Percentiles rank a stretch among this genome's conserved stretches.
These are phyloP conservation scores for Heterodera schachtii DNA, from an alignment of 1,140 invertebrate genomes.

Conservation along the genomic window DNA sequence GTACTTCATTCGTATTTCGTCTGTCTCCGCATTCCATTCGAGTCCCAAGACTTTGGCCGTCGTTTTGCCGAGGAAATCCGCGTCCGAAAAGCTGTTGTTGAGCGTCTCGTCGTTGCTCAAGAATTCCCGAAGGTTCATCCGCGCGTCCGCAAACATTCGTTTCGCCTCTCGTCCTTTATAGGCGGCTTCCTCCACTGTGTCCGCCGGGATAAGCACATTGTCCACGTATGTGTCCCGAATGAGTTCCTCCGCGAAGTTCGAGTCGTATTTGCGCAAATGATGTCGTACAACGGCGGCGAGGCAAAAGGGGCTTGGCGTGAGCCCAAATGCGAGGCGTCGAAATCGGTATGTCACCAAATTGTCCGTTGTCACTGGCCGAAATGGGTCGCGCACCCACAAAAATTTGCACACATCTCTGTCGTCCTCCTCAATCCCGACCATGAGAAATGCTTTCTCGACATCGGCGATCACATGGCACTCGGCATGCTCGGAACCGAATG, in stretches of 20 bases:
- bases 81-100: not conserved
- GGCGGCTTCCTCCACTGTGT: conserved; percentile 21
- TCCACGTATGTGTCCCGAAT: conserved; percentile 21
- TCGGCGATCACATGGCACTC: conserved; percentile 20
- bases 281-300: conserved; percentile 2
- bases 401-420: conserved; percentile 30
- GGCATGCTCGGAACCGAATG: conserved; percentile 25
- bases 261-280: conserved; percentile 5
- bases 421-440: conserved; percentile 2
- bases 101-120: not conserved
- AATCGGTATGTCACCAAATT: conserved; percentile 27
- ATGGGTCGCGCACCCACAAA: conserved; percentile 15
- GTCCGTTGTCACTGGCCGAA: not conserved
- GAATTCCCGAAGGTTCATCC: conserved; percentile 35
- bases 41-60: conserved; percentile 20
- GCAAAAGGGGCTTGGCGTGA: conserved; percentile 24
- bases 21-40: conserved; percentile 13
- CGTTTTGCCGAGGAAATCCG: not conserved
- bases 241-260: conserved; percentile 15
- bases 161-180: not conserved
- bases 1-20: not conserved
- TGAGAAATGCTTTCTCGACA: conserved; percentile 26
- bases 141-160: conserved; percentile 24
- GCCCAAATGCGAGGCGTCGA: conserved; percentile 19
- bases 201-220: conserved; percentile 17